Evolutionary conservation across 2,797 vertebrate genomes (phyloP).

Genomic region (Sarcoramphus papa): DNA sequence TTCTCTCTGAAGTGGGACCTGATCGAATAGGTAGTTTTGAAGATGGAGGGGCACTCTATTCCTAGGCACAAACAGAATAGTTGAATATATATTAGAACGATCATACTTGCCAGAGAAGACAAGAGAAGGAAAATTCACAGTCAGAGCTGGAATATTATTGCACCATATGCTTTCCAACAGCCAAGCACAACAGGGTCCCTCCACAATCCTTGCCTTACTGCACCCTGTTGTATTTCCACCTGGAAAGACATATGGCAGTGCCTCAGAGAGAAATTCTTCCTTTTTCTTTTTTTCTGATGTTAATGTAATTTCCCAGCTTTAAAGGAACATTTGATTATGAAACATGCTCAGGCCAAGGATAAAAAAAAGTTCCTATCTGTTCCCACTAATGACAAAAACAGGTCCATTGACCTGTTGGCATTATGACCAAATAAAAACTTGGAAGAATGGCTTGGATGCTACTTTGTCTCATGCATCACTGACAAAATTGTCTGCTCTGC

Average conservation of each 20-base stretch:
- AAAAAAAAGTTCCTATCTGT: neutral
- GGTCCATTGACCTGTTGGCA: neutral
- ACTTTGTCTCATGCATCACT: neutral
- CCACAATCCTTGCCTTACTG: neutral
- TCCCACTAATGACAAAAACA: neutral
- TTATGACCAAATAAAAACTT: neutral
- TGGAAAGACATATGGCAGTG: conserved; percentile 50
- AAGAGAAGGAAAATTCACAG: conserved; percentile 19
- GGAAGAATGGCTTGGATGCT: neutral
- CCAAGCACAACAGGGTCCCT: conserved; percentile 1
- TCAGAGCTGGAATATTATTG: neutral
- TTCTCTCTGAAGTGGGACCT: neutral
- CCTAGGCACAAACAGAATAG: neutral
- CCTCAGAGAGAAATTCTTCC: neutral
- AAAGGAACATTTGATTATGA: conserved; percentile 15
- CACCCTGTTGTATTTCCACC: conserved; percentile 50
- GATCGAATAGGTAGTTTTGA: neutral
- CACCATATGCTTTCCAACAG: conserved; percentile 14
- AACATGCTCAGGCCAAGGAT: neutral
- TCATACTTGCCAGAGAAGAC: neutral
- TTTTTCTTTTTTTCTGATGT: neutral
- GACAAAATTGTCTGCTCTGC: neutral
- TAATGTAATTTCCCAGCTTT: neutral
- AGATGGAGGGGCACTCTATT: neutral
- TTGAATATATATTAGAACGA: neutral